These are phyloP conservation scores for Sebastolobus altivelis DNA, from an alignment of 2,797 vertebrate genomes.

Conservation along the genomic window DNA sequence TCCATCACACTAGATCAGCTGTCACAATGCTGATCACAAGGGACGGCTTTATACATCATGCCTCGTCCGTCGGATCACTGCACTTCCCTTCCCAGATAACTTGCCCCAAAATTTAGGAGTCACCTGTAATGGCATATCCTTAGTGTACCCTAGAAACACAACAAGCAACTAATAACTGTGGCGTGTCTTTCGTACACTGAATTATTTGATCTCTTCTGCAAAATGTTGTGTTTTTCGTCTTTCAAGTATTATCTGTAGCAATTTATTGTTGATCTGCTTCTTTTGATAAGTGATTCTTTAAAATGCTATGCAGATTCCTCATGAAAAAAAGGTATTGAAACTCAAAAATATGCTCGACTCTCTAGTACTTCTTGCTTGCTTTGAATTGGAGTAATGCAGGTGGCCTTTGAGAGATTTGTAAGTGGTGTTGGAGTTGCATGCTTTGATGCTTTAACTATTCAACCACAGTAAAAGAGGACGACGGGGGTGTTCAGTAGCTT, in stretches of 20 bases:
- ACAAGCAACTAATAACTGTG: neutral
- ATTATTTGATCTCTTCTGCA: neutral
- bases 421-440: neutral
- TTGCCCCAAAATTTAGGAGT: slow-evolving; percentile 41
- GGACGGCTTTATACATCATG: slow-evolving; percentile 67
- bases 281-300: neutral
- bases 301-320: neutral
- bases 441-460: slow-evolving; percentile 19
- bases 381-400: slow-evolving; percentile 1
- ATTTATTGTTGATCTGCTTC: neutral
- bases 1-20: slow-evolving; percentile 79
- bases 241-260: neutral
- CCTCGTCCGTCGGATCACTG: slow-evolving; percentile 51
- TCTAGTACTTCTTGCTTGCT: neutral
- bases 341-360: neutral
- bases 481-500: neutral
- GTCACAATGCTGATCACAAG: slow-evolving; percentile 69
- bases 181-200: neutral
- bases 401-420: slow-evolving; percentile 20
- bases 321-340: neutral
- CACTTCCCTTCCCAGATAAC: slow-evolving; percentile 40
- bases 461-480: neutral
- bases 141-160: neutral
- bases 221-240: neutral
- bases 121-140: slow-evolving; percentile 30